These are phyloP conservation scores for Cancer borealis DNA, from an alignment of 2,888 invertebrate species.

Conservation along the genomic window DNA sequence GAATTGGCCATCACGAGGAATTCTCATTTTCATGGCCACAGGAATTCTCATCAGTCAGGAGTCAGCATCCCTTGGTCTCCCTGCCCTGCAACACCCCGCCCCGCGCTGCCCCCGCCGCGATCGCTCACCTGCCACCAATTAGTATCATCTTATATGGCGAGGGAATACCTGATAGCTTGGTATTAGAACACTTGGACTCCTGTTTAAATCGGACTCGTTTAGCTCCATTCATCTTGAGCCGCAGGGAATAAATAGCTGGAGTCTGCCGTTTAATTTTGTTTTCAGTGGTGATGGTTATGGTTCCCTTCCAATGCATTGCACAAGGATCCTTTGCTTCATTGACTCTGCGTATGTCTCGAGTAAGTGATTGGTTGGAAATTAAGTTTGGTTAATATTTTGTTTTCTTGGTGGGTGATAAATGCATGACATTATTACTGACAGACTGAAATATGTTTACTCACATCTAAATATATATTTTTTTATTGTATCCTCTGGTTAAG, in stretches of 20 bases:
- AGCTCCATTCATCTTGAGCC: constrained; percentile 22
- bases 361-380: background rate
- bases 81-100: background rate
- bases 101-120: background rate
- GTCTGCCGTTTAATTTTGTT: background rate
- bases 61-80: background rate
- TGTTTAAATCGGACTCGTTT: constrained; percentile 31
- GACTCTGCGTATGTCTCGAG: background rate
- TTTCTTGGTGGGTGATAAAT: background rate
- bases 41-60: constrained; percentile 8
- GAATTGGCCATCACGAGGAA: constrained; percentile 4
- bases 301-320: background rate
- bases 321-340: background rate
- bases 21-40: constrained; percentile 37
- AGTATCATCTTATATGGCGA: constrained; percentile 34
- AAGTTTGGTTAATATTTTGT: background rate
- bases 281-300: background rate
- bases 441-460: background rate
- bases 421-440: background rate
- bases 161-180: constrained; percentile 33
- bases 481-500: background rate
- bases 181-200: constrained; percentile 11
- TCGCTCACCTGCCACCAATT: constrained; percentile 33
- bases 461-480: background rate
- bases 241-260: background rate